A percentile compares a stretch with the other conserved stretches of the same genome.
These are phyloP conservation scores for Hephaestus fuliginosus DNA, from an alignment of 2,797 vertebrate genomes.

Conservation along the genomic window DNA sequence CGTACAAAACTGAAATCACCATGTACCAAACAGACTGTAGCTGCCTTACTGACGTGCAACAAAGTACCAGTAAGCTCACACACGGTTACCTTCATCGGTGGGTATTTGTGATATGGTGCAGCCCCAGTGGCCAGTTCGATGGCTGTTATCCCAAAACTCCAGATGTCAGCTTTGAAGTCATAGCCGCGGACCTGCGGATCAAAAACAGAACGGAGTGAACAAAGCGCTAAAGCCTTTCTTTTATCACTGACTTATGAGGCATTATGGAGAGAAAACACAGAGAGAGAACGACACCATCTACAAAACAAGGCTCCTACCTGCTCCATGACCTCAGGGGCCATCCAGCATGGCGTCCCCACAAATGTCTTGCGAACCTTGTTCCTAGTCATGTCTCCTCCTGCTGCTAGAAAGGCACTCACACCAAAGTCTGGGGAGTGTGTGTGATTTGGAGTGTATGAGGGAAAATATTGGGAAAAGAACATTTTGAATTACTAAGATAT, in stretches of 20 bases:
- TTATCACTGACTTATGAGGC: background rate
- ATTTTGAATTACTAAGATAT: background rate
- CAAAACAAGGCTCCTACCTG: conserved; percentile 85
- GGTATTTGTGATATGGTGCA: conserved; percentile 97
- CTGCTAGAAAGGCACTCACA: conserved; percentile 95
- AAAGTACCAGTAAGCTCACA: background rate
- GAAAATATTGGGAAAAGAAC: conserved; percentile 14
- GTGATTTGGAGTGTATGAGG: background rate
- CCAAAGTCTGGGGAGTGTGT: conserved; percentile 89
- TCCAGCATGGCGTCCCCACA: conserved; percentile 97
- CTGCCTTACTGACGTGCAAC: background rate
- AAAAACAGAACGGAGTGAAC: conserved; percentile 24
- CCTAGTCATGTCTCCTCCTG: conserved; percentile 96
- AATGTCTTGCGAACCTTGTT: conserved; percentile 98
- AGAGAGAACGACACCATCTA: background rate
- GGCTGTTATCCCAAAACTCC: conserved; percentile 98
- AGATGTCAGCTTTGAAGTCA: conserved; percentile 97
- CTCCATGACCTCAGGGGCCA: conserved; percentile 98
- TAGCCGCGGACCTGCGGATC: conserved; percentile 92
- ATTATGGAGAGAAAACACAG: background rate
- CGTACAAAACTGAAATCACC: background rate
- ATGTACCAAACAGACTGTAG: background rate
- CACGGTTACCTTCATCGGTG: conserved; percentile 93
- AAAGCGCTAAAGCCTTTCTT: accelerated
- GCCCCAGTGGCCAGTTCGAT: conserved; percentile 95